A percentile compares a stretch with the other conserved stretches of the same genome.
These are phyloP conservation scores for Coracias cyanogaster DNA, from an alignment of 2,797 vertebrate genomes.

Conservation along the genomic window DNA sequence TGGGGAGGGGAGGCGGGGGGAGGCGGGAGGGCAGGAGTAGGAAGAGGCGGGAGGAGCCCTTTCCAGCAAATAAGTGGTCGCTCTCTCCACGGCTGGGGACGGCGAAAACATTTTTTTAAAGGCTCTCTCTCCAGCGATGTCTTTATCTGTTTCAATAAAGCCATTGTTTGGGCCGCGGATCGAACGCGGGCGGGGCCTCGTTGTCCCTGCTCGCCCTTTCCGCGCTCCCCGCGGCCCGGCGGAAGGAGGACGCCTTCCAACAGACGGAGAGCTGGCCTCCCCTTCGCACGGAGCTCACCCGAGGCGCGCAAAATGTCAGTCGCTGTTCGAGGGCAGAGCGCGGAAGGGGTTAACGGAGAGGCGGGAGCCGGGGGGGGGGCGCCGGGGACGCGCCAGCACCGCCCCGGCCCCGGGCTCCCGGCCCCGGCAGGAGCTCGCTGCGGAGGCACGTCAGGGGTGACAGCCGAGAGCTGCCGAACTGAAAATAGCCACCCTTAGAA, in stretches of 20 bases:
- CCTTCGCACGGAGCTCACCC: background rate
- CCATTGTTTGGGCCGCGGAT: slow-evolving; percentile 9
- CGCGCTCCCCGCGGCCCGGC: background rate
- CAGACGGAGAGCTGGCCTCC: background rate
- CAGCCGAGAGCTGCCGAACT: slow-evolving; percentile 66
- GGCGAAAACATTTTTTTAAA: slow-evolving; percentile 53
- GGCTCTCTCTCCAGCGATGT: background rate
- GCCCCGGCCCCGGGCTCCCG: background rate
- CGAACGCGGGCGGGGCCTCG: background rate
- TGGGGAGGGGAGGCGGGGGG: background rate
- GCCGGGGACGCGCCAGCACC: background rate
- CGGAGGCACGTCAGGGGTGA: background rate
- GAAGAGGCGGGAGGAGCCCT: slow-evolving; percentile 59
- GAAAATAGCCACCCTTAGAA: slow-evolving; percentile 37
- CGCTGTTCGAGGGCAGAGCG: background rate
- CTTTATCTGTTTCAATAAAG: background rate
- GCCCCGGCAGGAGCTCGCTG: background rate
- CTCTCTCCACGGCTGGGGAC: slow-evolving; percentile 13
- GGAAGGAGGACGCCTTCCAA: background rate
- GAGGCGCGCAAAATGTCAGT: slow-evolving; percentile 51
- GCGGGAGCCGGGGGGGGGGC: background rate
- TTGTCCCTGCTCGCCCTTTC: background rate
- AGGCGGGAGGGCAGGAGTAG: slow-evolving; percentile 15
- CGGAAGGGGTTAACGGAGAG: background rate
- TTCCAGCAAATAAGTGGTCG: slow-evolving; percentile 70